Percentiles rank a stretch among this genome's conserved stretches.
phyloP scores from a whole-genome alignment of 2,113 vertebrate genomes.

The human (Homo sapiens) region GRCh38 chrX:119016001-119016500 shows the following conservation, averaged over 20 bases:
- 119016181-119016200: not conserved
- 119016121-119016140: not conserved
- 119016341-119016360: too few relatives aligned
- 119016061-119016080: not conserved
- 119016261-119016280: not conserved
- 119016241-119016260: not conserved
- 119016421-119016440: too few relatives aligned
- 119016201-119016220: constrained; percentile 20
- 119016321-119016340: not conserved
- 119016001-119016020: not conserved
- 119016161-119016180: not conserved
- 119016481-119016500: too few relatives aligned
- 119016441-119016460: too few relatives aligned
- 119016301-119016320: not conserved
- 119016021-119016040: not conserved
- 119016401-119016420: too few relatives aligned
- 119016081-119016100: not conserved
- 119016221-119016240: not conserved
- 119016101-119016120: not conserved
- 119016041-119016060: constrained; percentile 1
- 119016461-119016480: too few relatives aligned
- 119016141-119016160: not conserved
- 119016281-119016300: not conserved
- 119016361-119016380: too few relatives aligned
- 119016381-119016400: too few relatives aligned